phyloP scores from a whole-genome alignment of 1,140 invertebrate genomes.

The Macrocentrus cingulum region DNA sequence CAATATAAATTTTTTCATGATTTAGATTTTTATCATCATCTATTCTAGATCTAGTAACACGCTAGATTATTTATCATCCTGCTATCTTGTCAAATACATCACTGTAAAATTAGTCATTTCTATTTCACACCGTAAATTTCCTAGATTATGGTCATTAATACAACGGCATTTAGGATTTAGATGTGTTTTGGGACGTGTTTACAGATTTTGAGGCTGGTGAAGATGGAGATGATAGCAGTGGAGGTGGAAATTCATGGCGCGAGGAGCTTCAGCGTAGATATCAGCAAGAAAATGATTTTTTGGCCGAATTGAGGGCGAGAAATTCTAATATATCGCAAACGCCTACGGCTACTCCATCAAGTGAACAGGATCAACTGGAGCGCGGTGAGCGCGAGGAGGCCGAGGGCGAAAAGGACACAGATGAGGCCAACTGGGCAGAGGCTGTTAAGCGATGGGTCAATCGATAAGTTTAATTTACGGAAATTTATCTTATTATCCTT shows the following conservation, averaged over 20 bases:
- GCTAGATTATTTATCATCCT: no score
- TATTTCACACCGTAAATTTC: neutral
- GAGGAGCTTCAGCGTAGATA: slow-evolving; percentile 67
- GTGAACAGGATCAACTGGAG: slow-evolving; percentile 52
- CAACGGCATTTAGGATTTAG: neutral
- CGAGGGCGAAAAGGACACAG: slow-evolving; percentile 58
- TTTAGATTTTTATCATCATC: no score
- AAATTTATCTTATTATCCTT: neutral
- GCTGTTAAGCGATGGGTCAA: slow-evolving; percentile 71
- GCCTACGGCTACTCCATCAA: slow-evolving; percentile 41
- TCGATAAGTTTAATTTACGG: slow-evolving; percentile 56
- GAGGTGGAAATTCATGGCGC: slow-evolving; percentile 62
- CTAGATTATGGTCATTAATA: neutral
- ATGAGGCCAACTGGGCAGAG: slow-evolving; percentile 70
- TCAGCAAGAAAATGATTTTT: slow-evolving; percentile 67
- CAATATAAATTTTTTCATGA: no score
- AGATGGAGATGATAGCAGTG: slow-evolving; percentile 61
- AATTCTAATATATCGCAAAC: slow-evolving; percentile 50
- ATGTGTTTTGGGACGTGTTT: slow-evolving; percentile 14
- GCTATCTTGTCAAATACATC: no score
- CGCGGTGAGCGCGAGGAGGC: slow-evolving; percentile 54
- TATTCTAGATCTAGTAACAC: no score
- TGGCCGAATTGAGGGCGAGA: slow-evolving; percentile 64
- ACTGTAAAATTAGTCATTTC: no score
- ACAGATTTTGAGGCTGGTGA: slow-evolving; percentile 60